Evolutionary conservation across 2,888 invertebrate genomes (phyloP).

Genomic region (Drosophila fungiperda): DNA sequence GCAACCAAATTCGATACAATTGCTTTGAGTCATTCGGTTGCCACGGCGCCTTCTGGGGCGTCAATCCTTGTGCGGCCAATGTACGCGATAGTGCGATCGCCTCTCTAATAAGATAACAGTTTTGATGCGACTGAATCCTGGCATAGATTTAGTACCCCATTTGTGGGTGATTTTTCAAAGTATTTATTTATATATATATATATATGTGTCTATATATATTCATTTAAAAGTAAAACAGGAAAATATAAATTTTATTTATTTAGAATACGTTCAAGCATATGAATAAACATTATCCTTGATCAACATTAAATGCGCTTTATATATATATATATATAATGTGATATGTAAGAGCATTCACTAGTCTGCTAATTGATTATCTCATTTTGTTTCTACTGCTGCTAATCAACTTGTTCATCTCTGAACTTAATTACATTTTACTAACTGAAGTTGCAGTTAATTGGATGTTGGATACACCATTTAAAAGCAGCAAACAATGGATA

Average conservation of each 20-base stretch:
- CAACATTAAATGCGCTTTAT: background rate
- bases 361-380: background rate
- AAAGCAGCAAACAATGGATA: background rate
- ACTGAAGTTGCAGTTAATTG: background rate
- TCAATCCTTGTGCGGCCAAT: slow-evolving; percentile 89
- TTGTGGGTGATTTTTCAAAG: slow-evolving; percentile 6
- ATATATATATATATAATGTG: background rate
- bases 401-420: background rate
- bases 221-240: slow-evolving; percentile 3
- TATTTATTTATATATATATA: background rate
- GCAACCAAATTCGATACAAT: slow-evolving; percentile 85
- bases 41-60: slow-evolving; percentile 90
- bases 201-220: background rate
- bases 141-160: background rate
- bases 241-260: slow-evolving; percentile 34
- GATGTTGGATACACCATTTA: background rate
- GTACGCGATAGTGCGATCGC: slow-evolving; percentile 80
- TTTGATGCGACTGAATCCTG: slow-evolving; percentile 3
- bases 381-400: background rate
- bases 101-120: slow-evolving; percentile 27
- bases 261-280: background rate
- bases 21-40: slow-evolving; percentile 92
- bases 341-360: background rate
- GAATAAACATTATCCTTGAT: slow-evolving; percentile 30
- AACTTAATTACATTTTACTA: background rate